Conservation (phyloP, 2,113 vertebrate genomes). For the Mustela nigripes region DNA sequence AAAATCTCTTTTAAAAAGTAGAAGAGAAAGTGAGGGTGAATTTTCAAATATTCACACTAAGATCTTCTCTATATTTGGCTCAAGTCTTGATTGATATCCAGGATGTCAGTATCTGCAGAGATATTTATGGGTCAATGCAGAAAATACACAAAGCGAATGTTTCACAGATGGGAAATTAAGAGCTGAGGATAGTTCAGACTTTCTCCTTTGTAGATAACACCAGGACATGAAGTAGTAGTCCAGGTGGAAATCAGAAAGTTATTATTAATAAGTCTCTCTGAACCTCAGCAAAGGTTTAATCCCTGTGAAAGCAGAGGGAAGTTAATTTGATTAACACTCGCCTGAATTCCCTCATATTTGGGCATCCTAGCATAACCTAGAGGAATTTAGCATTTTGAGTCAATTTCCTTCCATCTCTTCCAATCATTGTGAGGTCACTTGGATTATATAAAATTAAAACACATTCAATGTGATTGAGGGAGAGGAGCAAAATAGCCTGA, state of each 20-base stretch:
- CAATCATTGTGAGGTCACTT: constrained; percentile 38
- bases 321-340: constrained; percentile 66
- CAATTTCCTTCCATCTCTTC: constrained; percentile 1
- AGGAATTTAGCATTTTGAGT: constrained; percentile 46
- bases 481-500: constrained; percentile 40
- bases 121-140: not conserved
- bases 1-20: not conserved
- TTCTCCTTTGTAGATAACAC: not conserved
- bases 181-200: not conserved
- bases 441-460: constrained; percentile 70
- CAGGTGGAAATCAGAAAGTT: constrained; percentile 59
- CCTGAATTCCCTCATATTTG: constrained; percentile 57
- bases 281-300: constrained; percentile 33
- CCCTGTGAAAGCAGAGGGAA: constrained; percentile 22
- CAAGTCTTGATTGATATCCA: not conserved
- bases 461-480: not conserved
- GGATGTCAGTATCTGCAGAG: not conserved
- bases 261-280: constrained; percentile 13
- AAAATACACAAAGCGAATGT: not conserved
- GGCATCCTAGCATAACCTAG: constrained; percentile 45
- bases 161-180: not conserved
- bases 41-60: not conserved
- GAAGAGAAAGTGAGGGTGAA: not conserved
- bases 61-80: not conserved
- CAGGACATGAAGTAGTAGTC: not conserved